Conservation (phyloP, 2,888 invertebrate species). For the Heteropelma amictum region DNA sequence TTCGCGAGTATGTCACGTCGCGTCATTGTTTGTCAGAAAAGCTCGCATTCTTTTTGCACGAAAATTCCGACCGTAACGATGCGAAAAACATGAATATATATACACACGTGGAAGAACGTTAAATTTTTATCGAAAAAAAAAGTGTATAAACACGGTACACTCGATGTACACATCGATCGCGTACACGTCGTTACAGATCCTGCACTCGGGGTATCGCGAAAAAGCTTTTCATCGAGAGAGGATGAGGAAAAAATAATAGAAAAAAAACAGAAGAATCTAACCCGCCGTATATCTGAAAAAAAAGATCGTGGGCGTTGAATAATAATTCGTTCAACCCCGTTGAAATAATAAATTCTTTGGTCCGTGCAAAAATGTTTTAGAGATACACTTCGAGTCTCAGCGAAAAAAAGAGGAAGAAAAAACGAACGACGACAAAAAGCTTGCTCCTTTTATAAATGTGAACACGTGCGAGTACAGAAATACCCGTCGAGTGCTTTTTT, state of each 20-base stretch:
- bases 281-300: too few species aligned
- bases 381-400: background rate
- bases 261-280: background rate
- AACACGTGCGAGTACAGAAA: background rate
- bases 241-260: background rate
- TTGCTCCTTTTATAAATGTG: background rate
- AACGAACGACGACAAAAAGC: too few species aligned
- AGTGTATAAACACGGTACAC: background rate
- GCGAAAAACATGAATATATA: too few species aligned
- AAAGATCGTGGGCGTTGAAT: conserved; percentile 30
- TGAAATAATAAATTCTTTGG: conserved; percentile 30
- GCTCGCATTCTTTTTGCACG: too few species aligned
- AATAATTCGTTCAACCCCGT: conserved; percentile 32
- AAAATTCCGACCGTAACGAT: too few species aligned
- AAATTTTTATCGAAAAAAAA: background rate
- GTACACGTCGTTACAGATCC: background rate
- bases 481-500: background rate
- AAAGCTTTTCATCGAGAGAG: background rate
- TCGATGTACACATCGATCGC: background rate
- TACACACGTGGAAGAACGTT: too few species aligned
- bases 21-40: too few species aligned
- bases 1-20: too few species aligned
- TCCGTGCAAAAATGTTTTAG: conserved; percentile 16
- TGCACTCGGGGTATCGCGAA: background rate
- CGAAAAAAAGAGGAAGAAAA: background rate